Base-by-base conservation (phyloP, 2,797 vertebrate genomes). In the Glyptemys insculpta region DNA sequence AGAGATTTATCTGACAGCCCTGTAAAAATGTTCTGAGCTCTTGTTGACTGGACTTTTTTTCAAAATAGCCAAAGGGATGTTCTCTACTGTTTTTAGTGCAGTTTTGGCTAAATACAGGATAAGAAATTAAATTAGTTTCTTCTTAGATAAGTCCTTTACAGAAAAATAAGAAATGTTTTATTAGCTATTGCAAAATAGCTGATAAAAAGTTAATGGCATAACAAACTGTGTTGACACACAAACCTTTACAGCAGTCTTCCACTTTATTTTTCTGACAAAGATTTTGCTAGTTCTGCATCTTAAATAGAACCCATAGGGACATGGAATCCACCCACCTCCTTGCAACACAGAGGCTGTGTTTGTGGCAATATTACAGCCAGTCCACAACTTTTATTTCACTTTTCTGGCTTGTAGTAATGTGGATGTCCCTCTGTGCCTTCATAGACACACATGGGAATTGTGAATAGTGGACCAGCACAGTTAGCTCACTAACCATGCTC, bases 21-120 rank as follows among this genome's bases (percentile, higher is more conserved):
- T 95, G 82, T 59, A 88, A 97, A 94, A 97, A 94, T 96, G 92
- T 81, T 89, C 79, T 85, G 93, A 94, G 94, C 49, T 96, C 83
- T 91, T 97, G 83, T 95, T 95, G 91, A 92, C 89, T 93, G 87
- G 89, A 83, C 92, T 85, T 94, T 91, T 96, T 96, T 89, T 37
- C 52, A 81, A 87, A 87, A 87, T 83, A 94, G 91, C 44, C 54
- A 59, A 41, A 41, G 87, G 90, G 62, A 72, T 62, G n/a, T 74
- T 92, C 53, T 94, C 76, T 89, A 87, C 80, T 91, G 50, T 16
- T 92, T 91, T 91, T 65, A 78, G 37, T 87, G 62, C 12, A 91
- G 54, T 68, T 83, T 21, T 27, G 47, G 15, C 56, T 91, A 78
- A 83, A 88, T 0, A 0, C 8, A 44, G 54, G 54, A 82, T 84